These are phyloP conservation scores for Galemys pyrenaicus DNA, from an alignment of 2,113 vertebrate species.

Conservation along the genomic window DNA sequence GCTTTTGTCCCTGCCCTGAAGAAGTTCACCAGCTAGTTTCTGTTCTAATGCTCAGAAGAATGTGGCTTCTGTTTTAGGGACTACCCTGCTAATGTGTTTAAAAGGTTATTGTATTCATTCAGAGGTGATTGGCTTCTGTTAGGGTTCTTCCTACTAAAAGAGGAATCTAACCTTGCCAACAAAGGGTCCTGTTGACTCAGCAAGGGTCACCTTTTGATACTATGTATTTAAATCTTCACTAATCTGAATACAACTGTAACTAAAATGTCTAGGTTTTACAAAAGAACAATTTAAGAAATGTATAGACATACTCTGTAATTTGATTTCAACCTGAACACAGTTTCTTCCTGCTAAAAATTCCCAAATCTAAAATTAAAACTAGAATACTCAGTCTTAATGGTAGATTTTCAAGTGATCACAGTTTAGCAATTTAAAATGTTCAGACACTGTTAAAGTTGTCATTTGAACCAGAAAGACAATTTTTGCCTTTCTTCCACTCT, in stretches of 20 bases:
- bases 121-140: not conserved
- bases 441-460: slow-evolving; percentile 31
- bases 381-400: slow-evolving; percentile 22
- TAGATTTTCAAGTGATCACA: slow-evolving; percentile 39
- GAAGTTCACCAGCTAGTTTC: not conserved
- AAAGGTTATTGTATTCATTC: not conserved
- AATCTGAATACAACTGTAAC: slow-evolving; percentile 24
- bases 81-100: not conserved
- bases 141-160: not conserved
- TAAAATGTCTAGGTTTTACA: not conserved
- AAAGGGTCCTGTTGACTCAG: not conserved
- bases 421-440: slow-evolving; percentile 57
- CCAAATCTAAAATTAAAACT: slow-evolving; percentile 59
- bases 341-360: slow-evolving; percentile 42
- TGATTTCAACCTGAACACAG: not conserved
- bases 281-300: slow-evolving; percentile 1
- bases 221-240: slow-evolving; percentile 19
- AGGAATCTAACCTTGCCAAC: not conserved
- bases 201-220: not conserved
- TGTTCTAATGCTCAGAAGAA: not conserved
- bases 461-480: slow-evolving; percentile 46
- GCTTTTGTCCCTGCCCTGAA: not conserved
- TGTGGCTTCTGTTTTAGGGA: not conserved
- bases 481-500: not conserved
- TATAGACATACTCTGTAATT: not conserved